phyloP scores from a whole-genome alignment of 1,140 invertebrate genomes.

The Dolichoris vasculosae region DNA sequence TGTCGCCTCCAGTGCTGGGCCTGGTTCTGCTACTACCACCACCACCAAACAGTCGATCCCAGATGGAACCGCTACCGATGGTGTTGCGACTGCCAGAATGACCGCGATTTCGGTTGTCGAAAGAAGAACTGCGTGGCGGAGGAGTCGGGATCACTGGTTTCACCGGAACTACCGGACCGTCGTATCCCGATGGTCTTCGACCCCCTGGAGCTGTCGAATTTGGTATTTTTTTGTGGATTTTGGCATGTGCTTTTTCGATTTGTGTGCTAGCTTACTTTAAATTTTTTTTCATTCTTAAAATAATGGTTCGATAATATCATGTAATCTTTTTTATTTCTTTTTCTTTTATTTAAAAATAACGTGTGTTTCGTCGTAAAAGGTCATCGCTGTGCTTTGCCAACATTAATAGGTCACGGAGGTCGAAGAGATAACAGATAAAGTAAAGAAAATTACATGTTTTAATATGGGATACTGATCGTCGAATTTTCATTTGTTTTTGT shows the following conservation, averaged over 20 bases:
- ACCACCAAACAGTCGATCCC: constrained; percentile 62
- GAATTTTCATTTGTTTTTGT: not conserved
- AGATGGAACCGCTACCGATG: constrained; percentile 64
- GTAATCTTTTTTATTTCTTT: not conserved
- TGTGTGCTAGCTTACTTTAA: not conserved
- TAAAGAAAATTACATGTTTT: not conserved
- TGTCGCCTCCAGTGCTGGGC: constrained; percentile 38
- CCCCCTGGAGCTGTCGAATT: constrained; percentile 58
- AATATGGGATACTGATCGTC: not conserved
- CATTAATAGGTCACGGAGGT: constrained; percentile 31
- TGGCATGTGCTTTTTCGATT: not conserved
- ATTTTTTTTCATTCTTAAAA: not conserved
- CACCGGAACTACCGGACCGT: constrained; percentile 43
- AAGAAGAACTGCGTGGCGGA: constrained; percentile 62
- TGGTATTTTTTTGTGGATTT: not conserved
- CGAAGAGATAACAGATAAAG: constrained; percentile 32
- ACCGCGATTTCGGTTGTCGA: constrained; percentile 11
- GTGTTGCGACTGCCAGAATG: not conserved
- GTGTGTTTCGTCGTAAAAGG: not conserved
- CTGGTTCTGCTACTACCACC: constrained; percentile 25
- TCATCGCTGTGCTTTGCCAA: constrained; percentile 9
- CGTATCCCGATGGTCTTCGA: constrained; percentile 52
- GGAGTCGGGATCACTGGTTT: constrained; percentile 60
- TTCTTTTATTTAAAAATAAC: not conserved
- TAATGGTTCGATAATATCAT: not conserved